Base-by-base conservation (phyloP, 35 echinoderm and acorn worm species). In the Chiridota heheva region DNA sequence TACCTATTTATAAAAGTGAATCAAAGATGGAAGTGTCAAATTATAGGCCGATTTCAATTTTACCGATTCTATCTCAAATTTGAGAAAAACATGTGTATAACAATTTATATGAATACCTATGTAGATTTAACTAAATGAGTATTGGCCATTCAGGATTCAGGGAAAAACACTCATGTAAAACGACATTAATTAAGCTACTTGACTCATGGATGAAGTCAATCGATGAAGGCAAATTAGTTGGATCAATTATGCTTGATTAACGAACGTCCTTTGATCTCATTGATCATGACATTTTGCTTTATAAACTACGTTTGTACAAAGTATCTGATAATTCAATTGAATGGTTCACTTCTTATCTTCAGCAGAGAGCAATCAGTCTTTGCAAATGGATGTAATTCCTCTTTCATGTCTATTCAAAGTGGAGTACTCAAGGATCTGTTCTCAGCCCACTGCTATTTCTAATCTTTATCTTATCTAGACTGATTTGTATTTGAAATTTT, bases 71-170 rank as follows among this genome's bases (percentile, higher is more conserved):
- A 72, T 72, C 40, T 1, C 7, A 72, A 46, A 72, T 72, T 46
- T 4, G 44, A 29, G 40, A 72, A 25, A 72, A 44, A 25, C 69
- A 72, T 12, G 40, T 72, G 5, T 22, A 13, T 10, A 53, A 53
- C 48, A 13, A 22, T 53, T 53, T 74, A 7, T 17, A 16, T 47
- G 26, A 6, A 15, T 74, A 17, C 29, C 20, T 74, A 6, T 26
- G 36, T 46, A 27, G 28, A 10, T 28, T 17, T 47, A 2, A 47
- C 16, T 44, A 24, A 13, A 22, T 74, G n/a, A 44, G 42, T 26
- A 44, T 74, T n/a, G 70, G 41, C 18, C 40, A 74, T 27, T 78
- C 73, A 25, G 51, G 56, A 24, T 78, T 78, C 35, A 78, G 73
- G 44, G 31, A 60, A 78, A 44, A 59, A 35, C 47, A 77, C 17